Base-by-base conservation (phyloP, 2,113 vertebrate genomes). In the Chloropsis hardwickii region DNA sequence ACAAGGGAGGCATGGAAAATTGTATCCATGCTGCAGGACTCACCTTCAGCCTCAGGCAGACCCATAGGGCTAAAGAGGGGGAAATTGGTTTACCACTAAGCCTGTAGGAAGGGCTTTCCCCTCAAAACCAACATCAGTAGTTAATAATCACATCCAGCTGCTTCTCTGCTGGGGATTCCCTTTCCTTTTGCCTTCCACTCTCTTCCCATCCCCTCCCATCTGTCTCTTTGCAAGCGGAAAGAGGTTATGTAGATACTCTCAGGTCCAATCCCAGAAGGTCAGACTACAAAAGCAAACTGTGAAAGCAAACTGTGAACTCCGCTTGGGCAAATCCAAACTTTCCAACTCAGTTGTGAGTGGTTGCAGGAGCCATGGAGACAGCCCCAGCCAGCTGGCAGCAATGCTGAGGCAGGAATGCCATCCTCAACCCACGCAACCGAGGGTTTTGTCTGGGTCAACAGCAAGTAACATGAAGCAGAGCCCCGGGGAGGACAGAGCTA, bases 401-500 rank as follows among this genome's bases (percentile, higher is more conserved):
- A 10, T 7, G 24, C 48, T 1, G 3, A 62, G 62, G 58, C 66
- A 71, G 76, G n/a, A 88, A 67, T 24, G 29, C 15, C 44, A 47
- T 39, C 40, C 35, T 56, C n/a, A 56, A 11, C 27, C 35, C 66
- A 14, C 28, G 6, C 0, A 2, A 37, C 77, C 2, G 6, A 86
- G 56, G 56, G 62, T 3, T 67, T 25, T 0, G 0, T 57, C 31
- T 45, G 50, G 37, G 45, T 27, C 37, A 69, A 51, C 31, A 61
- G 21, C 7, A 61, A 65, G 20, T 23, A 58, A 62, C 15, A 60
- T 5, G 73, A 47, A 84, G 33, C 44, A 87, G 65, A 91, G 44
- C 7, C 0, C 0, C 1, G 0, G 2, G 3, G 29, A 73, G 48
- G 10, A 60, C 19, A 45, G 27, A 51, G 33, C 20, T 65, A 48